Base-by-base conservation (phyloP, 2,888 invertebrate genomes). In the Sinotaia quadrata region DNA sequence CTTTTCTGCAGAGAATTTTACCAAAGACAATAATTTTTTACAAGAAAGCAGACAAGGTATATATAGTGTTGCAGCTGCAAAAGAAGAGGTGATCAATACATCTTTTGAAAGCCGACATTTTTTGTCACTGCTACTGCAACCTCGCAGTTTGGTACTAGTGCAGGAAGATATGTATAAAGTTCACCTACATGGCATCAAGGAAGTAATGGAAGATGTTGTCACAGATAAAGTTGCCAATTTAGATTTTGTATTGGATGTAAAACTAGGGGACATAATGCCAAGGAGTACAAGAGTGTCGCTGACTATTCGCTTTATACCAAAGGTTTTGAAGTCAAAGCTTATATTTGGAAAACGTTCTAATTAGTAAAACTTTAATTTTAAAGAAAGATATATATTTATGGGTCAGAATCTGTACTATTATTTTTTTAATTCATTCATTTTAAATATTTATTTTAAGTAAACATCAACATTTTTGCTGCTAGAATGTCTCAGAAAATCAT, bases 261-360 rank as follows among this genome's bases (percentile, higher is more conserved):
- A 63, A 92, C 91, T 90, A 67, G 92, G 92, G 44, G 89, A 92
- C 69, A 88, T 86, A 61, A 80, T 95, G 31, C 78, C 88, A 62
- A 90, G 96, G 78, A 89, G 89, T 12, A 94, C 93, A 7, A 91
- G 98, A 82, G 89, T 97, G 75, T 98, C 97, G 18, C 88, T 98
- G 62, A 98, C 97, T 18, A 95, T 98, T 78, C 91, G 98, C 85
- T 93, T 95, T 91, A 97, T 97, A 44, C 96, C 96, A 52, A 96
- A 95, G 76, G 77, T 83, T 21, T 51, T 87, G 27, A 87, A 87
- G 73, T 72, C 82, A 31, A 86, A 83, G 63, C 56, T 87, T 7
- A 72, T 85, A 31, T 75, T 87, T 69, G 85, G 86, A 4, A 80
- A 71, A 66, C 78, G 78, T 54, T 80, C 58, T 74, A 52, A 36